These are phyloP conservation scores for Bhutanitis thaidina DNA, from an alignment of 2,888 invertebrate genomes.

Conservation along the genomic window DNA sequence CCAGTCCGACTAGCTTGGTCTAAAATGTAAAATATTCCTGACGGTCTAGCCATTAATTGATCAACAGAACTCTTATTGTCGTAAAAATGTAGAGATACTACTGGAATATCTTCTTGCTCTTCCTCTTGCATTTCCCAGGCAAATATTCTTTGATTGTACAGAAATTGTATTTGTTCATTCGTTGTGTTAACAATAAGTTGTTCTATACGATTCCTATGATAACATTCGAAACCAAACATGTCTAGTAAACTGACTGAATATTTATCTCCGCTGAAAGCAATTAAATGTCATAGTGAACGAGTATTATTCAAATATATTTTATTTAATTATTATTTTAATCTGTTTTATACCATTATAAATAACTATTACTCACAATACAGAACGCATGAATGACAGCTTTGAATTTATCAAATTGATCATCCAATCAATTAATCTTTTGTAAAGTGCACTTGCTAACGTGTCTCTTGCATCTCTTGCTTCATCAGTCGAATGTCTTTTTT, in stretches of 20 bases:
- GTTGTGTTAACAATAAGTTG: constrained; percentile 93
- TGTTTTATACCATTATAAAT: no score
- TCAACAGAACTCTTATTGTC: constrained; percentile 94
- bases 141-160: constrained; percentile 94
- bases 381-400: constrained; percentile 89
- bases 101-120: constrained; percentile 89
- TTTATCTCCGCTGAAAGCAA: constrained; percentile 87
- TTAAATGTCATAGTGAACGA: constrained; percentile 1
- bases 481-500: constrained; percentile 84
- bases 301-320: background rate
- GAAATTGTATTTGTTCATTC: constrained; percentile 96
- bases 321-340: background rate
- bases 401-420: constrained; percentile 91
- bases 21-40: constrained; percentile 90
- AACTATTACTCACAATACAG: constrained; percentile 88
- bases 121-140: constrained; percentile 92
- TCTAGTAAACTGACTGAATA: constrained; percentile 91
- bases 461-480: constrained; percentile 92
- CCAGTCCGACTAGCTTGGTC: constrained; percentile 91
- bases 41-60: constrained; percentile 90
- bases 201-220: constrained; percentile 90
- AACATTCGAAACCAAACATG: constrained; percentile 96
- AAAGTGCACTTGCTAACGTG: constrained; percentile 91
- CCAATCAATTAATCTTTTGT: constrained; percentile 93
- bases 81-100: constrained; percentile 87